These are phyloP conservation scores for Centruroides vittatus DNA, from an alignment of 1,140 invertebrate genomes.

Conservation along the genomic window DNA sequence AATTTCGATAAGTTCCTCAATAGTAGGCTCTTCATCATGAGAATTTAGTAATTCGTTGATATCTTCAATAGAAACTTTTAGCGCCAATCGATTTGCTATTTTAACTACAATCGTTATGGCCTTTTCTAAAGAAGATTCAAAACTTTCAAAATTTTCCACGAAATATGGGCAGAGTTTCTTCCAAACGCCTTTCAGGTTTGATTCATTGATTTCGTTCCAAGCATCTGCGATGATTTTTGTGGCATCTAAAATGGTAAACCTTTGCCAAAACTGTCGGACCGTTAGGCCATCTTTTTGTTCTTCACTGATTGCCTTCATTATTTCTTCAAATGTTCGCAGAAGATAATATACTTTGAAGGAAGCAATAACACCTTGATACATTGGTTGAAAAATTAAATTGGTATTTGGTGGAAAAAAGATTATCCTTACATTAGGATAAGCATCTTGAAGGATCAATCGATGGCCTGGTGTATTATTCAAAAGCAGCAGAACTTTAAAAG, in stretches of 20 bases:
- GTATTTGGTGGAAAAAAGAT: slow-evolving; percentile 16
- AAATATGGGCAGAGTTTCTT: background rate
- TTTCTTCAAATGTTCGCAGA: background rate
- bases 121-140: background rate
- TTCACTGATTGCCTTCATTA: background rate
- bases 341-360: slow-evolving; percentile 7
- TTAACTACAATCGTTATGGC: background rate
- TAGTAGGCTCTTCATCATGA: background rate
- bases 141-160: background rate
- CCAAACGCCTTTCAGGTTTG: background rate
- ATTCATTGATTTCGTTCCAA: background rate
- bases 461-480: background rate
- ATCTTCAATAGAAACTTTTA: background rate
- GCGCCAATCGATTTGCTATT: background rate
- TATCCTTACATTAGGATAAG: slow-evolving; percentile 5
- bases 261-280: background rate
- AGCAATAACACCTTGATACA: slow-evolving; percentile 16
- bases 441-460: background rate
- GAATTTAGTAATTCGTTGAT: background rate
- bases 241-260: background rate
- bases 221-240: background rate
- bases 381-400: slow-evolving; percentile 15
- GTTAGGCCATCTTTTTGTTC: background rate
- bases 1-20: background rate
- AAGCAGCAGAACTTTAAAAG: background rate